Conservation (phyloP, 1,140 invertebrate genomes). For the Campoletis sonorensis region DNA sequence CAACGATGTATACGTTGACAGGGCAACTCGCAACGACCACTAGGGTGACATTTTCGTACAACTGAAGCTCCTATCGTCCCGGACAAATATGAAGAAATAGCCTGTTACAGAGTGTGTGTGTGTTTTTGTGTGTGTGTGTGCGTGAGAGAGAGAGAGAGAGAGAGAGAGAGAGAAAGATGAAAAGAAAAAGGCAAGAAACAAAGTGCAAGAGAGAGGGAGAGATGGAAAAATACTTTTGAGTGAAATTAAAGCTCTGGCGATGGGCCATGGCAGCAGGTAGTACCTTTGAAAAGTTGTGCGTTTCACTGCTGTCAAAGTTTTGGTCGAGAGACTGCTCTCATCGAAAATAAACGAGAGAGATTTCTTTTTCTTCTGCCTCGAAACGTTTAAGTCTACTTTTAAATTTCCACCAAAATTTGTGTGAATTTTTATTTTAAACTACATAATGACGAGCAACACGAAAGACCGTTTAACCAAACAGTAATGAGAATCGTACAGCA, state of each 20-base stretch:
- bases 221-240: not conserved
- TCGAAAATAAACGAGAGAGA: conserved; percentile 47
- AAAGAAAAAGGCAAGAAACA: too few relatives aligned
- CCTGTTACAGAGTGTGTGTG: not conserved
- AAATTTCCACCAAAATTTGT: too few relatives aligned
- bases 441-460: conserved; percentile 25
- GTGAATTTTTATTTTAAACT: conserved; percentile 36
- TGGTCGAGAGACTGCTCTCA: conserved; percentile 22
- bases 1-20: conserved; percentile 27
- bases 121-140: too few relatives aligned
- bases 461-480: not conserved
- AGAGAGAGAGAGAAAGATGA: too few relatives aligned
- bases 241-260: conserved; percentile 59
- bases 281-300: conserved; percentile 50
- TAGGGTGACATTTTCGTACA: conserved; percentile 29
- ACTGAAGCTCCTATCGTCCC: conserved; percentile 47
- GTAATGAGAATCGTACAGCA: not conserved
- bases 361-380: not conserved
- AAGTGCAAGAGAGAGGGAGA: not conserved
- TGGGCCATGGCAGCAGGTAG: conserved; percentile 69
- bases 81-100: conserved; percentile 43
- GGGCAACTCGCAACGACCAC: not conserved
- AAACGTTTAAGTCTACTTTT: not conserved
- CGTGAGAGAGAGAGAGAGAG: too few relatives aligned
- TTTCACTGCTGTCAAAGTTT: conserved; percentile 53